Percentiles rank a stretch among this genome's conserved stretches.
phyloP scores from a whole-genome alignment of 2,888 invertebrate genomes.

The Embidobia sp. region DNA sequence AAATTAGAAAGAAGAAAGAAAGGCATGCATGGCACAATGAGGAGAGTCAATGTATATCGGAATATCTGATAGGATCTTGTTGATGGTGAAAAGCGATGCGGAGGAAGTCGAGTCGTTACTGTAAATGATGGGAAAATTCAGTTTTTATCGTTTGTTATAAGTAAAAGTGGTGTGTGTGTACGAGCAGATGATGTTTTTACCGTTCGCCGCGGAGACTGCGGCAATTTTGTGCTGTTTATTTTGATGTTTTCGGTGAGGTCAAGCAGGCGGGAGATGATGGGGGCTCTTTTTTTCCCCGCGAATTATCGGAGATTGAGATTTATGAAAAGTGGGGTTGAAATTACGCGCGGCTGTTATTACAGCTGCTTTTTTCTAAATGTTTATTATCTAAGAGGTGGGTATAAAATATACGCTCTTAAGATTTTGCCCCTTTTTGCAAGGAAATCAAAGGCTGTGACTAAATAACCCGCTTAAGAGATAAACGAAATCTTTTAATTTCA shows the following conservation, averaged over 20 bases:
- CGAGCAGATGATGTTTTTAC: constrained; percentile 18
- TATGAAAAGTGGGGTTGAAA: background rate
- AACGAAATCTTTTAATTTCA: too few relatives aligned
- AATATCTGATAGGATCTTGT: constrained; percentile 28
- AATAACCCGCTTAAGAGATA: too few relatives aligned
- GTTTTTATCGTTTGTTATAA: constrained; percentile 47
- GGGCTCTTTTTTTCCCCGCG: constrained; percentile 2
- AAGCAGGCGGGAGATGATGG: constrained; percentile 4
- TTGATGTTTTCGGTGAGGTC: constrained; percentile 8
- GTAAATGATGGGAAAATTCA: constrained; percentile 50
- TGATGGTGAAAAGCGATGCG: constrained; percentile 50
- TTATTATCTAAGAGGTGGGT: too few relatives aligned
- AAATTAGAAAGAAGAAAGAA: background rate
- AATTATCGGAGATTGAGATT: constrained; percentile 3
- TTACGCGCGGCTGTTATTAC: too few relatives aligned
- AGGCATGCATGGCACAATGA: constrained; percentile 14
- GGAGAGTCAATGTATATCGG: constrained; percentile 37
- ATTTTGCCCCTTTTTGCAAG: too few relatives aligned
- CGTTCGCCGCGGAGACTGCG: constrained; percentile 5
- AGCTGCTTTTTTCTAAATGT: too few relatives aligned
- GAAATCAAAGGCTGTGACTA: too few relatives aligned
- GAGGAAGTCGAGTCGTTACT: constrained; percentile 31
- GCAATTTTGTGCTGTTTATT: constrained; percentile 30
- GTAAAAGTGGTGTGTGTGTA: constrained; percentile 48
- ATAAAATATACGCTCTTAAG: too few relatives aligned